These are phyloP conservation scores for Scyliorhinus canicula DNA, from an alignment of 2,797 vertebrate species.

Conservation along the genomic window DNA sequence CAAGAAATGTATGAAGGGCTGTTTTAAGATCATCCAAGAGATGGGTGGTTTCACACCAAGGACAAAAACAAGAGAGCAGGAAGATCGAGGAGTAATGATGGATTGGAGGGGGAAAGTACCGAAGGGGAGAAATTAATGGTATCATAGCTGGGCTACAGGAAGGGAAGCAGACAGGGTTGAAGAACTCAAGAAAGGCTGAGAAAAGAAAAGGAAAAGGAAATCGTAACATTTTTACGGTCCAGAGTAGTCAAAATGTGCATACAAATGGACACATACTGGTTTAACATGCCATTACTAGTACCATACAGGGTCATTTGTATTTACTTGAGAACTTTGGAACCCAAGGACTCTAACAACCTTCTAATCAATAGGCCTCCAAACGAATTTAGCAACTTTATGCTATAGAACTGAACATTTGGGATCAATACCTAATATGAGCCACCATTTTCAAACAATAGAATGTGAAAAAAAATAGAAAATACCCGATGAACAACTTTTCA, in stretches of 20 bases:
- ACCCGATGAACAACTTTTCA: background rate
- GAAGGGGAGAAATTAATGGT: too few relatives aligned
- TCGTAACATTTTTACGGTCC: too few relatives aligned
- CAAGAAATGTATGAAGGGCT: too few relatives aligned
- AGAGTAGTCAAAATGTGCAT: background rate
- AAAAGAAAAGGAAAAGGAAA: too few relatives aligned
- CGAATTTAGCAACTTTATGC: background rate
- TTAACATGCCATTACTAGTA: background rate
- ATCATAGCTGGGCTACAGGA: too few relatives aligned
- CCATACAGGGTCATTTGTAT: background rate
- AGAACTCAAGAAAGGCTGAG: too few relatives aligned
- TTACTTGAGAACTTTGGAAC: background rate
- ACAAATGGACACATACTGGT: background rate
- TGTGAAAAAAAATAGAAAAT: background rate
- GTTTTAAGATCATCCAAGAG: too few relatives aligned
- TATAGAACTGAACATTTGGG: background rate
- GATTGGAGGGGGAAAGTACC: too few relatives aligned
- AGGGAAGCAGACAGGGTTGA: too few relatives aligned
- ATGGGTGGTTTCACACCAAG: too few relatives aligned
- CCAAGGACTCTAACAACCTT: background rate
- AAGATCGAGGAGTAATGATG: too few relatives aligned
- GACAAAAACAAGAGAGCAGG: too few relatives aligned
- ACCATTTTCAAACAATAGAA: background rate
- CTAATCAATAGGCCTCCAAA: background rate
- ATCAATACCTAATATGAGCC: background rate